Evolutionary conservation across 2,888 invertebrate species (phyloP).

Genomic region (Anoplius nigerrimus): DNA sequence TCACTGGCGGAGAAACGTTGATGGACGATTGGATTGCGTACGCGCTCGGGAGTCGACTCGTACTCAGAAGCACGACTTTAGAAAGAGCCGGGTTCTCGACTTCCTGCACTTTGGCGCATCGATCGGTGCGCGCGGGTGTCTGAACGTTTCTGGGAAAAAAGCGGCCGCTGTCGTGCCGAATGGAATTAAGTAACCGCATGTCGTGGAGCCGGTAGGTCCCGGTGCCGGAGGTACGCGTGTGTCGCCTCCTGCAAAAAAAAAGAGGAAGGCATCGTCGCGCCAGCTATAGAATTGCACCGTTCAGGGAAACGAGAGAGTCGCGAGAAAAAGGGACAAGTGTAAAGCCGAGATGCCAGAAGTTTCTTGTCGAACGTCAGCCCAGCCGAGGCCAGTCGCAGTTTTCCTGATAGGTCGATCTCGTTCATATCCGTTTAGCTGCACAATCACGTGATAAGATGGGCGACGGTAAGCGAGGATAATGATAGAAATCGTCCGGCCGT

Average conservation of each 20-base stretch:
- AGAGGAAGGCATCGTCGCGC: neutral
- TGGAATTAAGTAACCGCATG: constrained; percentile 59
- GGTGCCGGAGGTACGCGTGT: neutral
- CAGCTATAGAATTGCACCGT: neutral
- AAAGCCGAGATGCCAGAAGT: no score
- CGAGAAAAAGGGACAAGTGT: neutral
- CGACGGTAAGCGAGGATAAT: constrained; percentile 41
- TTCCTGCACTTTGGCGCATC: constrained; percentile 35
- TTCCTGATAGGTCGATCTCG: no score
- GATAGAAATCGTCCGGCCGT: constrained; percentile 39
- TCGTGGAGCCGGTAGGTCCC: constrained; percentile 14
- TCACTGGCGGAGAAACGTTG: no score
- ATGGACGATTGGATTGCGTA: no score
- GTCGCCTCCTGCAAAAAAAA: neutral
- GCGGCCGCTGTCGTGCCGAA: constrained; percentile 55
- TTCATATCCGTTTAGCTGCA: neutral
- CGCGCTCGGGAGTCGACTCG: neutral
- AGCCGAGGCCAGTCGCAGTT: no score
- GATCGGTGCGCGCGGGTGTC: constrained; percentile 49
- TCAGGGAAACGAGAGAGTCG: no score
- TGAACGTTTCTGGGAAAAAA: constrained; percentile 58
- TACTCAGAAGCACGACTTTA: constrained; percentile 46
- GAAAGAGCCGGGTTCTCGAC: constrained; percentile 38
- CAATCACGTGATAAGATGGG: constrained; percentile 19
- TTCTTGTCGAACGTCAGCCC: no score